Base-by-base conservation (phyloP, 2,888 invertebrate species). In the Synanthedon myopaeformis region DNA sequence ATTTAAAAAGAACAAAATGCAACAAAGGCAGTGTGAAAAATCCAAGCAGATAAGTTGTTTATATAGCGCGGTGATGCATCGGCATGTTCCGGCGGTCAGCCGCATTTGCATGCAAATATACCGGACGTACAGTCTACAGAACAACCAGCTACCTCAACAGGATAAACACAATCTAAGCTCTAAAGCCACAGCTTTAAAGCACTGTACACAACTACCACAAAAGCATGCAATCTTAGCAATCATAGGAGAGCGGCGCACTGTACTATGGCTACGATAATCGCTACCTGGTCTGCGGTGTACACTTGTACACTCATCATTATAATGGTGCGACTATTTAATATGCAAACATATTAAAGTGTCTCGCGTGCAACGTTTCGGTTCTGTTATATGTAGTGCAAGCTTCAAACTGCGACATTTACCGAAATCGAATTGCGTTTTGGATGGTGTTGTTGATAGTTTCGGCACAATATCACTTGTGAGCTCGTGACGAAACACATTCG, bases 31-130 rank as follows among this genome's bases (percentile, higher is more conserved):
- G 45, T n/a, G 45, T 14, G 45, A 49, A 49, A 49, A 49, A 49
- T 49, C 49, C 17, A 17, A 12, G 17, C 23, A 49, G 49, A 49
- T 49, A 49, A 19, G 23, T 49, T 49, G 49, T 23, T 49, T 49
- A 49, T 49, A 49, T 23, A 19, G 49, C 49, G 23, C 13, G 19
- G 49, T 49, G 49, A 49, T 49, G 49, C 49, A 49, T 49, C 49
- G 49, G 49, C 49, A 23, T 49, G 17, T 49, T 49, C 49, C 49
- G 49, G 49, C 17, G 49, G 23, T 49, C 23, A 49, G 23, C 14
- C 23, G 56, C 58, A 69, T 69, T 69, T 61, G 56, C 64, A 69
- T 69, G 69, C 62, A 66, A 69, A 69, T 67, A 61, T 57, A 56
- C 57, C 17, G 60, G 60, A 61, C 65, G 63, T 58, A 58, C 45